Evolutionary conservation across 1,140 invertebrate genomes (phyloP).

Genomic region (Dysdera silvatica): DNA sequence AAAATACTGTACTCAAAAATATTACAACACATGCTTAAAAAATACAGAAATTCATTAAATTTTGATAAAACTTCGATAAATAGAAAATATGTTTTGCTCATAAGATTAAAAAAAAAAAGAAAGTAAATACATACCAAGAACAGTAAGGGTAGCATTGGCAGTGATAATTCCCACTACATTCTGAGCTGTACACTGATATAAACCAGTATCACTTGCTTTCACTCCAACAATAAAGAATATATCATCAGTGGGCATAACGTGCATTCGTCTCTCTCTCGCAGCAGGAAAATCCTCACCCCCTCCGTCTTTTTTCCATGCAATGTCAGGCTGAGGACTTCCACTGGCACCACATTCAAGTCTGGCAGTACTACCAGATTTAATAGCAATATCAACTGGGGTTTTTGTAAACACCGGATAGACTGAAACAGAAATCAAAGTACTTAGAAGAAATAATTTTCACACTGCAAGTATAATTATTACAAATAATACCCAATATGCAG

Average conservation of each 20-base stretch:
- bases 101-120: not conserved
- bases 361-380: conserved; percentile 75
- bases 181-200: conserved; percentile 87
- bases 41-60: not conserved
- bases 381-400: conserved; percentile 71
- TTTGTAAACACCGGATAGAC: conserved; percentile 60
- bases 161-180: conserved; percentile 78
- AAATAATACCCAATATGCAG: no score
- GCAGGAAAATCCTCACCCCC: conserved; percentile 89
- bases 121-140: conserved; percentile 55
- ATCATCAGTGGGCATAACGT: conserved; percentile 83
- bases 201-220: conserved; percentile 74
- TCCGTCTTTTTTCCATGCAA: conserved; percentile 90
- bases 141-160: conserved; percentile 79
- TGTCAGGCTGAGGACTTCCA: conserved; percentile 78
- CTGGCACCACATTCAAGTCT: conserved; percentile 80
- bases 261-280: conserved; percentile 81
- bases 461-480: no score
- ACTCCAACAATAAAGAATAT: conserved; percentile 86
- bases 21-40: not conserved
- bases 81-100: not conserved
- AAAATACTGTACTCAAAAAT: not conserved
- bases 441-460: no score
- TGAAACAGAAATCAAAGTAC: conserved; percentile 43
- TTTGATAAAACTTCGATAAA: not conserved